A percentile compares a stretch with the other conserved stretches of the same genome.
Evolutionary conservation across 2,888 invertebrate species (phyloP).

Genomic region (Tuberolachnus salignus): DNA sequence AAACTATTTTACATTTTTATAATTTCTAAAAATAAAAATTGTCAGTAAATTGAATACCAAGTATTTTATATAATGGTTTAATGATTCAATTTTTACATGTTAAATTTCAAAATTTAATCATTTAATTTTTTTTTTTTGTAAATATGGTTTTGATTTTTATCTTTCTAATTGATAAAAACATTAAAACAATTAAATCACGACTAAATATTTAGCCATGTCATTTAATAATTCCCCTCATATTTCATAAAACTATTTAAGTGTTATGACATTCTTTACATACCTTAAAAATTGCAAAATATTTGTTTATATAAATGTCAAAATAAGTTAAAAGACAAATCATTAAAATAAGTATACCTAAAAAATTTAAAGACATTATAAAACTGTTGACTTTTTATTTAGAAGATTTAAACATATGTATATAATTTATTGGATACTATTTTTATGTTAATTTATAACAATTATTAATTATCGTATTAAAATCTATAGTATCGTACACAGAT

Average conservation of each 20-base stretch:
- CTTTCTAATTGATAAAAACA: too few species aligned
- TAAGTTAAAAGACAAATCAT: not conserved
- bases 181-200: too few species aligned
- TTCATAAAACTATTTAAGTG: constrained; percentile 11
- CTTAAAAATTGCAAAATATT: not conserved
- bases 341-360: not conserved
- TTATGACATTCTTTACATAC: constrained; percentile 23
- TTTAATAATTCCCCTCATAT: not conserved
- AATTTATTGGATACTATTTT: not conserved
- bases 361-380: not conserved
- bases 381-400: not conserved
- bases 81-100: too few species aligned
- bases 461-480: not conserved
- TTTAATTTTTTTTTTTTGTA: too few species aligned
- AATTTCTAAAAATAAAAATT: too few species aligned
- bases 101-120: too few species aligned
- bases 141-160: too few species aligned
- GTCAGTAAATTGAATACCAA: too few species aligned
- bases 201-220: too few species aligned
- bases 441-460: not conserved
- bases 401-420: not conserved
- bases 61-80: too few species aligned
- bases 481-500: not conserved
- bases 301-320: not conserved
- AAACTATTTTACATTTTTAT: too few species aligned